Conservation (phyloP, 2,888 invertebrate genomes). For the Eristalis intricaria region DNA sequence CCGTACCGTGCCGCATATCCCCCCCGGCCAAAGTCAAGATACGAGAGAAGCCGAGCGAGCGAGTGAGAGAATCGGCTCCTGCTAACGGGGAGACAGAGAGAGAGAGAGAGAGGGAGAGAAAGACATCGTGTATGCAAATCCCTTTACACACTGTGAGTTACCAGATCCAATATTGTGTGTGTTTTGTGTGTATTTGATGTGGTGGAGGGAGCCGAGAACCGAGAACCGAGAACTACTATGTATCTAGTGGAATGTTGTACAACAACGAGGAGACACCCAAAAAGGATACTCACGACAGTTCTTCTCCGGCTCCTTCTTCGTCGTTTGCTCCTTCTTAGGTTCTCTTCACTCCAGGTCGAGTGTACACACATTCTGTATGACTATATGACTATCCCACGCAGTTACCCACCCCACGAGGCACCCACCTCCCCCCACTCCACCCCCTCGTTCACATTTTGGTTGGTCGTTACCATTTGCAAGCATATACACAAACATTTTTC, state of each 20-base stretch:
- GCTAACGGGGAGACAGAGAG: not conserved
- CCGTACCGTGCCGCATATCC: not conserved
- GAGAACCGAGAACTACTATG: constrained; percentile 52
- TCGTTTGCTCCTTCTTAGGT: constrained; percentile 14
- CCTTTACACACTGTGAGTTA: constrained; percentile 64
- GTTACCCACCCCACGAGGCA: not conserved
- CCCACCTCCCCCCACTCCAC: not conserved
- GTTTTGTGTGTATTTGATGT: constrained; percentile 69
- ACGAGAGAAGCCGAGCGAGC: not conserved
- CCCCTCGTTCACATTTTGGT: constrained; percentile 13
- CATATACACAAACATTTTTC: constrained; percentile 34
- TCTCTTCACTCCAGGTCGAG: constrained; percentile 16
- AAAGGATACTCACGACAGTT: constrained; percentile 66
- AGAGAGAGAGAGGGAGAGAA: not conserved
- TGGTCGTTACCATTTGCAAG: constrained; percentile 57
- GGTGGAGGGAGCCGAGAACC: constrained; percentile 39
- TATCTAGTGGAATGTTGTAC: constrained; percentile 60
- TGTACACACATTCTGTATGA: not conserved
- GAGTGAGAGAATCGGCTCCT: not conserved
- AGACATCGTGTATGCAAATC: constrained; percentile 66
- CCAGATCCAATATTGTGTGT: constrained; percentile 66
- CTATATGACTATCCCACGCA: constrained; percentile 1
- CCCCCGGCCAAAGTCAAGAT: not conserved
- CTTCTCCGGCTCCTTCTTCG: constrained; percentile 17
- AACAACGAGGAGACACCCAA: constrained; percentile 42